Base-by-base conservation (phyloP, 2,113 vertebrate genomes). In the Cyanistes caeruleus region DNA sequence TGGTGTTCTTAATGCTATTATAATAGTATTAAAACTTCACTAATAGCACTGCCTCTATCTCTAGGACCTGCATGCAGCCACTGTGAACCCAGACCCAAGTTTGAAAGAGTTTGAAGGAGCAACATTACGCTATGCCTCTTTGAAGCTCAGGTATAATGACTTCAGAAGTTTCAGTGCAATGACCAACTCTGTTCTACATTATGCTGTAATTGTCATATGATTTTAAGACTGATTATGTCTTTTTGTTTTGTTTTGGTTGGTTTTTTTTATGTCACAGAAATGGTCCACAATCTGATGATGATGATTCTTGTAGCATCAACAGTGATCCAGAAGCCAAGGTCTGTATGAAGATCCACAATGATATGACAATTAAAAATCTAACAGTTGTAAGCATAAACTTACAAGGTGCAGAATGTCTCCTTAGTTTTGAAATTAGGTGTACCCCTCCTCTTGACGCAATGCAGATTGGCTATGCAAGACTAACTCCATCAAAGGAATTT, bases 41-140 rank as follows among this genome's bases (percentile, higher is more conserved):
- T 97, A 84, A 97, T 69, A 43, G 43, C 43, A 21, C 14, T 96
- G 77, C 87, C 30, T 97, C 93, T 95, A 3, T 97, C 91, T 97
- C 55, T 95, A 99, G 99, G 99, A 99, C 90, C 97, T 99, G 76
- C 99, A 99, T 39, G 99, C 99, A 88, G 99, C 99, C 90, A 98
- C 99, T 14, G 98, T 99, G 80, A 99, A 99, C 92, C 98, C 99
- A 18, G 99, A 99, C 84, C 99, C 99, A 83, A 99, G 99, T 95
- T 98, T 99, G 69, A 99, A 99, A 97, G 99, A 99, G 44, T 99
- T 99, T 94, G 99, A 99, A 97, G 99, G 99, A 90, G 99, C 99
- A 10, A 99, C 99, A 0, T 97, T 99, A 22, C 99, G 99, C 86
- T 99, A 99, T 68, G 99, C 99, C 37, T 99, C 99, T 82, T 97